phyloP scores from a whole-genome alignment of 2,113 vertebrate species.

The Shinisaurus crocodilurus region DNA sequence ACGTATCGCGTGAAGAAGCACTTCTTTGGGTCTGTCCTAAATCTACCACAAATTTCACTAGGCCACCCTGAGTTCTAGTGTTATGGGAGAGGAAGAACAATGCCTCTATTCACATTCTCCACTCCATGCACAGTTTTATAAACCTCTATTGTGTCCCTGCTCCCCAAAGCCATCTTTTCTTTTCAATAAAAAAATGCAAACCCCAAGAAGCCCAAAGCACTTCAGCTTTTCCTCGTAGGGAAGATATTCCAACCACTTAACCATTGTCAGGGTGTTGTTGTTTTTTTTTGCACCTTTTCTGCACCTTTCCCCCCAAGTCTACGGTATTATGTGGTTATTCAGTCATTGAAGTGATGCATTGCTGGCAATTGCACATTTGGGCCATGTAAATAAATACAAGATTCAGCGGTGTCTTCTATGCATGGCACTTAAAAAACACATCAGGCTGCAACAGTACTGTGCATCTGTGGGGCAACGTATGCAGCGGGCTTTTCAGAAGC shows the following conservation, averaged over 20 bases:
- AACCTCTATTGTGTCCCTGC: not conserved
- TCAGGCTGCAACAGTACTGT: not conserved
- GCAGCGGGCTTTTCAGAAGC: not conserved
- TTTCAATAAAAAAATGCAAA: too few relatives aligned
- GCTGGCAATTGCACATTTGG: not conserved
- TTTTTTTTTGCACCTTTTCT: not conserved
- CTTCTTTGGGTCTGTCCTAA: not conserved
- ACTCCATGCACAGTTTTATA: not conserved
- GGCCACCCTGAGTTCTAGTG: not conserved
- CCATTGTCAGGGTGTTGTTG: not conserved
- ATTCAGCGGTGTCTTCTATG: not conserved
- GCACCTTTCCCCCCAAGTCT: not conserved
- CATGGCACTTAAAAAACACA: not conserved
- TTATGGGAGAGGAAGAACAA: not conserved
- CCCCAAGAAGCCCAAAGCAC: not conserved
- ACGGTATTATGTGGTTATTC: not conserved
- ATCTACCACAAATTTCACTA: not conserved
- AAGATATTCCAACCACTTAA: not conserved
- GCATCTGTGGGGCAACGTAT: not conserved
- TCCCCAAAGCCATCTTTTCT: too few relatives aligned
- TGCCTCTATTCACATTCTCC: not conserved
- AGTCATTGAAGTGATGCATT: not conserved
- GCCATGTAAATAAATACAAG: not conserved
- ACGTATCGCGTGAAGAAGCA: not conserved
- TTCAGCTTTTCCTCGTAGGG: not conserved